These are phyloP conservation scores for Vimba vimba DNA, from an alignment of 2,113 vertebrate genomes.

Conservation along the genomic window DNA sequence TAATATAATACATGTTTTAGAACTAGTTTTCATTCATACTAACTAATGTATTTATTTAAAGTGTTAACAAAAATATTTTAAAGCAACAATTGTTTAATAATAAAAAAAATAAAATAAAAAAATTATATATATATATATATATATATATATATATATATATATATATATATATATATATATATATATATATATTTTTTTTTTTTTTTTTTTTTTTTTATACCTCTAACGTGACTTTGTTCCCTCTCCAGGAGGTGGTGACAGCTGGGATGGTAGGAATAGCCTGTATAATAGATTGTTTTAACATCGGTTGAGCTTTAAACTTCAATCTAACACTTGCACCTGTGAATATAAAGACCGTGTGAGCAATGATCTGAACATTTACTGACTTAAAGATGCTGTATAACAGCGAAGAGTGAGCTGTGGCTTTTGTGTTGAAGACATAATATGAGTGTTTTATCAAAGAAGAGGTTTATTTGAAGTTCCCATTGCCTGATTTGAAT, in stretches of 20 bases:
- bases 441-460: not conserved
- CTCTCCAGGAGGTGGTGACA: constrained; percentile 86
- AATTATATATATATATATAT: too few species aligned
- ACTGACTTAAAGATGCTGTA: not conserved
- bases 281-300: constrained; percentile 12
- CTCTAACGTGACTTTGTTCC: constrained; percentile 63
- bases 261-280: constrained; percentile 85
- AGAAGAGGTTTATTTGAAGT: not conserved
- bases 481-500: not conserved
- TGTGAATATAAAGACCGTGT: not conserved
- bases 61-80: too few species aligned
- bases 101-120: too few species aligned
- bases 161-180: not conserved
- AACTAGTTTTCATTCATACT: too few species aligned
- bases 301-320: not conserved
- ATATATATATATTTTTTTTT: too few species aligned
- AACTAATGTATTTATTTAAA: too few species aligned
- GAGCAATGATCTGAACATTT: not conserved
- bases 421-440: not conserved
- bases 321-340: constrained; percentile 36
- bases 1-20: too few species aligned
- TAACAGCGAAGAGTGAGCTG: not conserved
- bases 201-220: constrained; percentile 40
- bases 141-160: not conserved
- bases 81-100: too few species aligned